Percentiles rank a stretch among this genome's conserved stretches.
Evolutionary conservation across 2,113 vertebrate species (phyloP).

Genomic region (Sporophila hypoxantha): DNA sequence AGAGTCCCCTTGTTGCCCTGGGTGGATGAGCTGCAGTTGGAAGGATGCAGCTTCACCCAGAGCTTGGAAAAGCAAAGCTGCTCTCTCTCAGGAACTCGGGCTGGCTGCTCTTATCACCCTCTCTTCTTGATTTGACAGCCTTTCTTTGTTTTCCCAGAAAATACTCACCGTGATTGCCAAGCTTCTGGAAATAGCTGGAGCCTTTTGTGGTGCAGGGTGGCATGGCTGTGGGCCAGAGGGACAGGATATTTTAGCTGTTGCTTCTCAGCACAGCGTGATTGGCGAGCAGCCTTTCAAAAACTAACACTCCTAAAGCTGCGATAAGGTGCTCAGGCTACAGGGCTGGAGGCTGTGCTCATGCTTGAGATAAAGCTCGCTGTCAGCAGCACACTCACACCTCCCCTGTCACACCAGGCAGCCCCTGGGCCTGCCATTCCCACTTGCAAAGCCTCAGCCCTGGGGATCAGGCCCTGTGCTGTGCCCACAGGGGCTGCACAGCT

Average conservation of each 20-base stretch:
- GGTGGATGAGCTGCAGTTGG: neutral
- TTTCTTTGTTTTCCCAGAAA: neutral
- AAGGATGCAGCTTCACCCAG: neutral
- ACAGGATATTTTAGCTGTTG: conserved; percentile 53
- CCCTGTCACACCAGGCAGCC: neutral
- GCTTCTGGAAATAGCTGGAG: conserved; percentile 33
- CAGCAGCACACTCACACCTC: conserved; percentile 40
- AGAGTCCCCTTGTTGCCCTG: neutral
- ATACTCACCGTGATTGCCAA: neutral
- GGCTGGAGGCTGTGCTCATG: conserved; percentile 48
- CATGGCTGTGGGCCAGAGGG: neutral
- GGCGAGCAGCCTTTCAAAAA: neutral
- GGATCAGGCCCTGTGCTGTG: neutral
- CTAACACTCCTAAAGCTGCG: conserved; percentile 34
- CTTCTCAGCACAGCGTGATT: conserved; percentile 50
- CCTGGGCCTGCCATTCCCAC: neutral
- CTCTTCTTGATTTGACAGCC: conserved; percentile 11
- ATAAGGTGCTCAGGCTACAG: conserved; percentile 50
- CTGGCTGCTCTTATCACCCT: neutral
- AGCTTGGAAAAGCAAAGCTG: neutral
- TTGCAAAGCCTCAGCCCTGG: neutral
- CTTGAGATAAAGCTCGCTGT: conserved; percentile 60
- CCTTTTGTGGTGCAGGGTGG: conserved; percentile 6
- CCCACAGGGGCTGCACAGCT: neutral
- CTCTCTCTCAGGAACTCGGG: neutral